phyloP scores from a whole-genome alignment of 2,797 vertebrate species.

The Thaleichthys pacificus region DNA sequence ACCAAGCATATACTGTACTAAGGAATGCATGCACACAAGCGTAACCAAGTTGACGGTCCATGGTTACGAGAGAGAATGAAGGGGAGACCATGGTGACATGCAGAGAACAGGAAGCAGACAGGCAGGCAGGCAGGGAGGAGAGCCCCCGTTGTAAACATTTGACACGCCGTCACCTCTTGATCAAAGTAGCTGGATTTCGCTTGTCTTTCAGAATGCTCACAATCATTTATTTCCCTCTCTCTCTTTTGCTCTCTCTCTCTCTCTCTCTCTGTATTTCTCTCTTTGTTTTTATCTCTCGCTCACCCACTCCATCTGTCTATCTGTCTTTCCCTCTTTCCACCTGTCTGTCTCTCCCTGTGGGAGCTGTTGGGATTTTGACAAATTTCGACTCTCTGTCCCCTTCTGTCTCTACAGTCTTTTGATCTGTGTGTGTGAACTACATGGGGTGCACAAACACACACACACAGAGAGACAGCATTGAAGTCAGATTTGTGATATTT shows the following conservation, averaged over 20 bases:
- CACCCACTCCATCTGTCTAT: neutral
- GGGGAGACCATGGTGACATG: neutral
- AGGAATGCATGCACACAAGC: neutral
- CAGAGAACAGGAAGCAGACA: neutral
- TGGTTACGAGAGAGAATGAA: neutral
- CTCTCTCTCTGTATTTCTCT: neutral
- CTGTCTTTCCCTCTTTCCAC: neutral
- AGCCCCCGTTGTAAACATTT: conserved; percentile 11
- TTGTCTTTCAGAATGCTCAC: neutral
- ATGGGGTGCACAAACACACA: conserved; percentile 7
- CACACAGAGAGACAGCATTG: neutral
- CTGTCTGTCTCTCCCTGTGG: neutral
- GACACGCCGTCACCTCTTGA: conserved; percentile 28
- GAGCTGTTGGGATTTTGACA: neutral
- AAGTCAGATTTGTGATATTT: neutral
- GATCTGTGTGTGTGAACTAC: neutral
- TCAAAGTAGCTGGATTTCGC: conserved; percentile 26
- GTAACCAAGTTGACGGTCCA: neutral
- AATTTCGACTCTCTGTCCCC: neutral
- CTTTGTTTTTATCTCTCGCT: neutral
- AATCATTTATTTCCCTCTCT: conserved; percentile 2
- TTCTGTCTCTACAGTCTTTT: neutral
- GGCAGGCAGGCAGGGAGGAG: neutral
- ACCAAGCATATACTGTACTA: neutral
- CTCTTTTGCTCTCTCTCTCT: neutral